Conservation (phyloP, 1,140 invertebrate genomes). For the Solenopsis fugax region DNA sequence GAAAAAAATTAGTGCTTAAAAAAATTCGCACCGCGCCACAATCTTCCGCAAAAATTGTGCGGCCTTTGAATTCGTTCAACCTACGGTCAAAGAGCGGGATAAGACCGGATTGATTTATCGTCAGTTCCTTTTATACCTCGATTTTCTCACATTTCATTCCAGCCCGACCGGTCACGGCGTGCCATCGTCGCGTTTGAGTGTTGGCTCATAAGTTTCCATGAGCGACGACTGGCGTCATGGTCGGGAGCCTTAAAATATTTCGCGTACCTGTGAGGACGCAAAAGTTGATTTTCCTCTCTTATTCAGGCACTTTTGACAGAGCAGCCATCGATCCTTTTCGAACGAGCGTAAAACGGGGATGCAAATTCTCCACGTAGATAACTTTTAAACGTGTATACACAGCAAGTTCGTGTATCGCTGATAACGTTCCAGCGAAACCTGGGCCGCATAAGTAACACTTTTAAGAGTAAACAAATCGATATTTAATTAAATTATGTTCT, state of each 20-base stretch:
- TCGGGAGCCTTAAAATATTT: constrained; percentile 19
- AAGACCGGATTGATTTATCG: constrained; percentile 66
- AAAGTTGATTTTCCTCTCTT: constrained; percentile 26
- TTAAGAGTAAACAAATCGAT: constrained; percentile 23
- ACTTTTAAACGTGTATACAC: neutral
- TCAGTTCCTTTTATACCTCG: constrained; percentile 37
- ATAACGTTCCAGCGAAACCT: neutral
- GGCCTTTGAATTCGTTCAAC: neutral
- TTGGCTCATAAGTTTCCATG: constrained; percentile 21
- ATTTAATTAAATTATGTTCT: constrained; percentile 35
- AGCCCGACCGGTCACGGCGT: constrained; percentile 57
- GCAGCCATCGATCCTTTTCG: neutral
- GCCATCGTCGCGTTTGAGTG: constrained; percentile 32
- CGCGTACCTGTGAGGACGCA: neutral
- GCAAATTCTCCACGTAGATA: constrained; percentile 6
- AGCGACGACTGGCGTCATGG: constrained; percentile 18
- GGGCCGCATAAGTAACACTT: neutral
- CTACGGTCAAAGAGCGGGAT: constrained; percentile 28
- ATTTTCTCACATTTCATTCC: constrained; percentile 70
- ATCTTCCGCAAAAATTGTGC: neutral
- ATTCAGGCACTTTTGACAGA: neutral
- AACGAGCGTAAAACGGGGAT: neutral
- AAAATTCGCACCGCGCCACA: neutral
- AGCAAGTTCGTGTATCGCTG: neutral
- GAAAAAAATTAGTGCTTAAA: constrained; percentile 4